Evolutionary conservation across 1,140 invertebrate species (phyloP), one percentile per base, ranked within the genome.

Genomic region (Chrysoperla carnea): DNA sequence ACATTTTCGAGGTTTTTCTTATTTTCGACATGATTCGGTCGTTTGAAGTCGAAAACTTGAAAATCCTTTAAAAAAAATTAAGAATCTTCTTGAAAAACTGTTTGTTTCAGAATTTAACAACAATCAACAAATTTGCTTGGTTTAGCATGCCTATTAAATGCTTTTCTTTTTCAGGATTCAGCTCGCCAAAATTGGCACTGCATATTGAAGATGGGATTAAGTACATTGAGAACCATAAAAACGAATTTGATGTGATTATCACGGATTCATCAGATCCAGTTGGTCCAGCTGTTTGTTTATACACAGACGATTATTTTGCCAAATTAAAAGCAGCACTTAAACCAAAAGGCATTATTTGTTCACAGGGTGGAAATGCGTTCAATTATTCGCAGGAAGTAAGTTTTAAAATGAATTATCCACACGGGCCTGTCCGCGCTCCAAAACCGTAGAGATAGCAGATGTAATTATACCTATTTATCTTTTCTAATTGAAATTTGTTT

Each of bases 251-350:
- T 67, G 83, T 99, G 17, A 94, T 99, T 41, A 96, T 99, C 29
- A 99, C 95, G 0, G 95, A 99, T 58, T 95, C 91, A 37, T 94
- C 90, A 28, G 94, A 98, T 68, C 94, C 93, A 11, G 71, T 95
- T 33, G 79, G 83, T 8, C 81, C 83, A 1, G 81, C 81, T 0
- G 71, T 74, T 15, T 73, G 64, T 43, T 53, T 86, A 0, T 85
- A 84, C 49, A 72, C 91, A 57, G 77, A 88, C 54, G 75, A 76
- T 36, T 99, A 97, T 51, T 99, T 94, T 60, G 65, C 78, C 44
- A 58, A 94, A 8, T 77, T 97, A 69, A 83, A 79, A 48, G 70
- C 73, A 39, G 88, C 91, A 1, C 62, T 99, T 5, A 79, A 70
- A 58, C 76, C 81, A 1, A 75, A 73, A 36, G 95, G 94, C 12